These are phyloP conservation scores for Lathamus discolor DNA, from an alignment of 2,113 vertebrate genomes.

Conservation along the genomic window DNA sequence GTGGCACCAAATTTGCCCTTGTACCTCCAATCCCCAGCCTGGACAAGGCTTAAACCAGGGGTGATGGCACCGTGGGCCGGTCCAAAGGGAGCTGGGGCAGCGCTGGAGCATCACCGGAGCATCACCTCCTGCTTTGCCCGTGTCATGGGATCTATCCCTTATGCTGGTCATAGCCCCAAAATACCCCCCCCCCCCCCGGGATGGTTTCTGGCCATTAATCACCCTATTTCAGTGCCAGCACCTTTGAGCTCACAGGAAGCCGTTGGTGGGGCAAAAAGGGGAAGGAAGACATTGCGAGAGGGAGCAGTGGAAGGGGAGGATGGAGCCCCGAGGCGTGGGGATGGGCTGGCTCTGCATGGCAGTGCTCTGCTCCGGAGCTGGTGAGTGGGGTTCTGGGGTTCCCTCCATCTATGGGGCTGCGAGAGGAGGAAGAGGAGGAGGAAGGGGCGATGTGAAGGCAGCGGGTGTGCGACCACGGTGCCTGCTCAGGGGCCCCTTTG, in stretches of 20 bases:
- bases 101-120: not conserved
- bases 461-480: accelerated
- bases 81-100: accelerated
- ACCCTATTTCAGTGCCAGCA: not conserved
- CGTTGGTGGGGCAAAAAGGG: not conserved
- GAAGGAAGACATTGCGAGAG: not conserved
- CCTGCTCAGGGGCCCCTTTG: no score
- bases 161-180: no score
- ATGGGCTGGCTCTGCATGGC: not conserved
- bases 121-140: not conserved
- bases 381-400: not conserved
- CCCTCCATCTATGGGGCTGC: not conserved
- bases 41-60: accelerated
- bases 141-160: accelerated
- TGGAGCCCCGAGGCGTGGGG: not conserved
- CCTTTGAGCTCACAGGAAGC: not conserved
- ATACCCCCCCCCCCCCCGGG: accelerated
- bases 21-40: not conserved
- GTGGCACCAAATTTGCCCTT: not conserved
- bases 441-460: not conserved
- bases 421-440: not conserved
- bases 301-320: not conserved
- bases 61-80: accelerated
- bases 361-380: not conserved
- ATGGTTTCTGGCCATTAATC: not conserved